phyloP scores from a whole-genome alignment of 1,140 invertebrate species.

The Lepidurus packardi region DNA sequence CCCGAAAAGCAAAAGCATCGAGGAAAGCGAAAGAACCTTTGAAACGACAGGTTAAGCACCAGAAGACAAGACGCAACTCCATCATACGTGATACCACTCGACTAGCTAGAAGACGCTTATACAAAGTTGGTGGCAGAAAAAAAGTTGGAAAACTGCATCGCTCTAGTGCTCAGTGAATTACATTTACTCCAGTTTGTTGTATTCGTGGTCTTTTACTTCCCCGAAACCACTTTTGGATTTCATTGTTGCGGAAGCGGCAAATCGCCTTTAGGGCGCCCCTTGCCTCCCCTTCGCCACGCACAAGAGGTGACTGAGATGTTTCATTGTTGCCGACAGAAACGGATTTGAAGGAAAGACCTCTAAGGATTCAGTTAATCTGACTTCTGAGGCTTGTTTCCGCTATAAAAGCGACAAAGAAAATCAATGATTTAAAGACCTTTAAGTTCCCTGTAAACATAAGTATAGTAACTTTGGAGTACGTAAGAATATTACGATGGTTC shows the following conservation, averaged over 20 bases:
- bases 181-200: no score
- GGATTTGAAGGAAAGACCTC: background rate
- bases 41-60: conserved; percentile 10
- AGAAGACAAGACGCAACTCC: conserved; percentile 17
- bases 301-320: background rate
- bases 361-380: background rate
- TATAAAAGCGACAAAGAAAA: background rate
- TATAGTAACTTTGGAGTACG: background rate
- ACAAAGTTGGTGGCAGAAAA: background rate
- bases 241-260: background rate
- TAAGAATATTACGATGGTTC: background rate
- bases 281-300: background rate
- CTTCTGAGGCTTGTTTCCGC: background rate
- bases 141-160: no score
- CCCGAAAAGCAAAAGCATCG: background rate
- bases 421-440: background rate
- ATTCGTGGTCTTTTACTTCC: no score
- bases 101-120: background rate
- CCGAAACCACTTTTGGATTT: background rate
- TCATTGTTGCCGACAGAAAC: background rate
- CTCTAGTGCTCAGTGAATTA: no score
- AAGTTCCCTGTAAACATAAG: background rate
- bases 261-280: background rate
- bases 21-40: background rate
- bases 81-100: conserved; percentile 4